A percentile compares a stretch with the other conserved stretches of the same genome.
These are phyloP conservation scores for Sphaerophoria rueppellii DNA, from an alignment of 2,888 invertebrate genomes.

Conservation along the genomic window DNA sequence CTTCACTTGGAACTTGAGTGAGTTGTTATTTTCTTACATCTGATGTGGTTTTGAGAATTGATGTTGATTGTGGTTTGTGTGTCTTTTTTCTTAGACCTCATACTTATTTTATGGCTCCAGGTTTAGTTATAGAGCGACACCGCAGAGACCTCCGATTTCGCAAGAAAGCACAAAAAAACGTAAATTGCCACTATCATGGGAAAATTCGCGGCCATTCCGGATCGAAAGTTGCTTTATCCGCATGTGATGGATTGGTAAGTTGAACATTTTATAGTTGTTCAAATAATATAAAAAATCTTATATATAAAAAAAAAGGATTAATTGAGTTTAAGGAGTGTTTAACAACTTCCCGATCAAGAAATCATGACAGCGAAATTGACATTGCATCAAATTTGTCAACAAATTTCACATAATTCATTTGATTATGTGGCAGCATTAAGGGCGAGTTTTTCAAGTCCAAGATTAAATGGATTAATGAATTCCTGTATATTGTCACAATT, in stretches of 20 bases:
- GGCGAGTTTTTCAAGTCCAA: not conserved
- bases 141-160: slow-evolving; percentile 83
- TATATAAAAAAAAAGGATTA: too few species aligned
- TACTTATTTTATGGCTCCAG: slow-evolving; percentile 87
- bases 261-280: not conserved
- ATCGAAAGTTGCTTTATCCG: slow-evolving; percentile 90
- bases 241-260: slow-evolving; percentile 93
- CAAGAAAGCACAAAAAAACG: slow-evolving; percentile 82
- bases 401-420: not conserved
- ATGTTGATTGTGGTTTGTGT: slow-evolving; percentile 1
- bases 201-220: slow-evolving; percentile 86
- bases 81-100: slow-evolving; percentile 84
- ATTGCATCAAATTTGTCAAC: too few species aligned
- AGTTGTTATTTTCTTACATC: slow-evolving; percentile 67
- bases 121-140: slow-evolving; percentile 88
- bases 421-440: slow-evolving; percentile 6
- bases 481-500: slow-evolving; percentile 2
- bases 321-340: not conserved
- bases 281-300: not conserved
- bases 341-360: too few species aligned
- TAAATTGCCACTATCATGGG: slow-evolving; percentile 91
- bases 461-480: not conserved
- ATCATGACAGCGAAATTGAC: too few species aligned
- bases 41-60: not conserved
- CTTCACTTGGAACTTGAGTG: slow-evolving; percentile 81